Evolutionary conservation across 1,140 invertebrate genomes (phyloP).

Genomic region (Danaus plexippus): DNA sequence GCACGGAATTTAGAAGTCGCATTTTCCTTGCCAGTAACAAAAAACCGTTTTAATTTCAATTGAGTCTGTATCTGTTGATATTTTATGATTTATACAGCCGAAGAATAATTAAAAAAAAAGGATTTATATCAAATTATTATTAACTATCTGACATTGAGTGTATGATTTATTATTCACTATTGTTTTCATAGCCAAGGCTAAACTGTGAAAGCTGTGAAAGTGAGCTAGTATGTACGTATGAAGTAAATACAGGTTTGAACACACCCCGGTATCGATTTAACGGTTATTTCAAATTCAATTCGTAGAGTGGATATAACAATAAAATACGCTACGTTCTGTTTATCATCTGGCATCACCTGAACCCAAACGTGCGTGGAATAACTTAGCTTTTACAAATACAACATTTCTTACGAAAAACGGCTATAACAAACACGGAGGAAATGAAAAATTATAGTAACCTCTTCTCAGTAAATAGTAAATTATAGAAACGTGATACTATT

Average conservation of each 20-base stretch:
- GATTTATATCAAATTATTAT: too few relatives aligned
- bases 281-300: slow-evolving; percentile 68
- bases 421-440: neutral
- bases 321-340: slow-evolving; percentile 54
- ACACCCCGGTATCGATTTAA: slow-evolving; percentile 5
- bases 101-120: too few relatives aligned
- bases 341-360: slow-evolving; percentile 56
- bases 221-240: too few relatives aligned
- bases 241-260: too few relatives aligned
- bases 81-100: too few relatives aligned
- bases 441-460: neutral
- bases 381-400: slow-evolving; percentile 6
- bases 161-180: too few relatives aligned
- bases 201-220: too few relatives aligned
- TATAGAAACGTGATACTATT: neutral
- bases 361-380: slow-evolving; percentile 49
- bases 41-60: too few relatives aligned
- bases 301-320: slow-evolving; percentile 67
- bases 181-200: too few relatives aligned
- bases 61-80: too few relatives aligned
- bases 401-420: neutral
- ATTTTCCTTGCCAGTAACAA: too few relatives aligned
- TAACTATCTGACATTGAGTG: too few relatives aligned
- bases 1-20: slow-evolving; percentile 20
- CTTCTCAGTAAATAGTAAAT: neutral